Conservation (phyloP, 1,140 invertebrate genomes). For the Heliconius congener region DNA sequence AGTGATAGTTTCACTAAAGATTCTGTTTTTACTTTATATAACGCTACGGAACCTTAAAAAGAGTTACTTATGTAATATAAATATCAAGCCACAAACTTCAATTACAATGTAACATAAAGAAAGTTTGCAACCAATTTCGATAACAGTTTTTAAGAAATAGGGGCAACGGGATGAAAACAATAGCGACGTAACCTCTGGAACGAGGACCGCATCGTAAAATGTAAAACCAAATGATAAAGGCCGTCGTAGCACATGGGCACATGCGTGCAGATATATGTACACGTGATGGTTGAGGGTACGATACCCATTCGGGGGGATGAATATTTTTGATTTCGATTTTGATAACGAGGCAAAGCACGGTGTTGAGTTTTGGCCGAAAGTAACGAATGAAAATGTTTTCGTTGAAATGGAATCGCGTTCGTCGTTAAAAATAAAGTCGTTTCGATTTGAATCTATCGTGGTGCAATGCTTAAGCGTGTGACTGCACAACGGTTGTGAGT, state of each 20-base stretch:
- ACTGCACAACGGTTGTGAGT: too few relatives aligned
- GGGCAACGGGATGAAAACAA: slow-evolving; percentile 26
- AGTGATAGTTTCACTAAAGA: neutral
- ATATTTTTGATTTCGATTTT: too few relatives aligned
- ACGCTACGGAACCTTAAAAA: neutral
- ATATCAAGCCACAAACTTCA: neutral
- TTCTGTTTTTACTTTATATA: neutral
- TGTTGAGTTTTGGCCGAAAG: neutral
- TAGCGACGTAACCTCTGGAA: slow-evolving; percentile 21
- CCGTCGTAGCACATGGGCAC: too few relatives aligned
- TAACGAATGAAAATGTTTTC: too few relatives aligned
- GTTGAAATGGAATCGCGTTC: too few relatives aligned
- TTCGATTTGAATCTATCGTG: too few relatives aligned
- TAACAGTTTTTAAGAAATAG: slow-evolving; percentile 25
- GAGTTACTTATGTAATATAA: neutral
- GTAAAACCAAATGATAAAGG: neutral
- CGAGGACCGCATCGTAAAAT: slow-evolving; percentile 28
- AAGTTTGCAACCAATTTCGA: slow-evolving; percentile 10
- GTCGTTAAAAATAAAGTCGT: too few relatives aligned
- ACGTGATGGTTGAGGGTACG: too few relatives aligned
- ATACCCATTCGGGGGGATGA: neutral
- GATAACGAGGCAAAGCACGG: neutral
- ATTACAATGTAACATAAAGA: neutral
- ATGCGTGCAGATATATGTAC: too few relatives aligned
- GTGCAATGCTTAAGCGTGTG: too few relatives aligned